A percentile compares a stretch with the other conserved stretches of the same genome.
Evolutionary conservation across 2,888 invertebrate genomes (phyloP).

Genomic region (Cremastinae sp.): DNA sequence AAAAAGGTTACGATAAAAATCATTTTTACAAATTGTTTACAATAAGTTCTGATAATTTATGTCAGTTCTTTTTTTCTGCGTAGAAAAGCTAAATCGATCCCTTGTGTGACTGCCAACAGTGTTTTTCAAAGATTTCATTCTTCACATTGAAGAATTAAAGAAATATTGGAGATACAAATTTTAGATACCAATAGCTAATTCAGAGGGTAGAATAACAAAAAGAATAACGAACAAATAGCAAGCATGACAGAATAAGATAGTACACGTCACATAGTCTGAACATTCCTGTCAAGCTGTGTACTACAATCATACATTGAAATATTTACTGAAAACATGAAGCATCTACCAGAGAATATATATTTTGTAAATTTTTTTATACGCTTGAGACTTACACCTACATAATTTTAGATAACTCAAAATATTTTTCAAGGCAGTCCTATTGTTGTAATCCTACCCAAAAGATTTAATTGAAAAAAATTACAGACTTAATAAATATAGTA

Average conservation of each 20-base stretch:
- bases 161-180: neutral
- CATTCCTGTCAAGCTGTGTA: slow-evolving; percentile 45
- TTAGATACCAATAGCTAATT: slow-evolving; percentile 24
- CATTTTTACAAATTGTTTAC: too few species aligned
- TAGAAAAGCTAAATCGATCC: too few species aligned
- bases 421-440: too few species aligned
- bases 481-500: too few species aligned
- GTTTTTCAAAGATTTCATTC: neutral
- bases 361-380: neutral
- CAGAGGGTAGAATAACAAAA: slow-evolving; percentile 8
- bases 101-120: too few species aligned
- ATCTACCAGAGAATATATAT: slow-evolving; percentile 47
- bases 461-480: too few species aligned
- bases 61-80: too few species aligned
- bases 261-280: slow-evolving; percentile 41
- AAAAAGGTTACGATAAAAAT: too few species aligned
- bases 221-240: slow-evolving; percentile 48
- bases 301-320: slow-evolving; percentile 35
- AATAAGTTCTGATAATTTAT: too few species aligned
- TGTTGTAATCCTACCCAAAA: too few species aligned
- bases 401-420: too few species aligned
- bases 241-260: slow-evolving; percentile 49
- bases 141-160: slow-evolving; percentile 1
- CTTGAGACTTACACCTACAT: too few species aligned
- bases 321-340: slow-evolving; percentile 29